Evolutionary conservation across 1,140 invertebrate genomes (phyloP).

Genomic region (Bombus vancouverensis): DNA sequence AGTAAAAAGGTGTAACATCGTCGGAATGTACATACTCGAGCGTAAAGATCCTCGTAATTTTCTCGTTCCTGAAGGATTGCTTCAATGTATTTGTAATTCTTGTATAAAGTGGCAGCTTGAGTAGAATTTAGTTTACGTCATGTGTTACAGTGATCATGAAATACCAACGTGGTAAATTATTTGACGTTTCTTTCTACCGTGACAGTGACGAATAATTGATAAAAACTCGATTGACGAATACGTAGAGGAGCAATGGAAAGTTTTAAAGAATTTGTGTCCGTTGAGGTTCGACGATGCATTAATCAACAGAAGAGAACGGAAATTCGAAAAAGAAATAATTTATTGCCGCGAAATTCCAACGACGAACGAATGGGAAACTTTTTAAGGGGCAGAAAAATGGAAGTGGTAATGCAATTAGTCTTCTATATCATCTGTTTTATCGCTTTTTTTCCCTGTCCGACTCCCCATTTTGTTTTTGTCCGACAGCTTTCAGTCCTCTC

Average conservation of each 20-base stretch:
- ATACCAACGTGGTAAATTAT: not conserved
- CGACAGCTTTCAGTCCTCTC: not conserved
- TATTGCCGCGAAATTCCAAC: not conserved
- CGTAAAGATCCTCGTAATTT: not conserved
- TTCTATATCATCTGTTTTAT: constrained; percentile 22
- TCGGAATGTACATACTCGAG: constrained; percentile 4
- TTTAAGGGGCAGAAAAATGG: constrained; percentile 17
- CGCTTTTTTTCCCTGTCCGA: not conserved
- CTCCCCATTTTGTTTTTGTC: not conserved
- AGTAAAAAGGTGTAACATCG: not conserved
- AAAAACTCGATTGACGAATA: no score
- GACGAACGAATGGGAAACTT: not conserved
- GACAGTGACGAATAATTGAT: not conserved
- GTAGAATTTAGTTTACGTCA: not conserved
- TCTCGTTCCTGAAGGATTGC: constrained; percentile 16
- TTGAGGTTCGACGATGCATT: not conserved
- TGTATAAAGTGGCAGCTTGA: constrained; percentile 10
- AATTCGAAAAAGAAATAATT: constrained; percentile 25
- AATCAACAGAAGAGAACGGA: not conserved
- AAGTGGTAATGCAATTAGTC: constrained; percentile 8
- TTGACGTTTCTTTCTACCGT: not conserved
- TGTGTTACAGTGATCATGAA: no score
- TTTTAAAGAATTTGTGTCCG: not conserved
- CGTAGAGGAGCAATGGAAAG: not conserved
- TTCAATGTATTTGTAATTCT: constrained; percentile 28